Evolutionary conservation across 2,113 vertebrate genomes (phyloP).

Genomic region (Astatotilapia flaviijosephi): DNA sequence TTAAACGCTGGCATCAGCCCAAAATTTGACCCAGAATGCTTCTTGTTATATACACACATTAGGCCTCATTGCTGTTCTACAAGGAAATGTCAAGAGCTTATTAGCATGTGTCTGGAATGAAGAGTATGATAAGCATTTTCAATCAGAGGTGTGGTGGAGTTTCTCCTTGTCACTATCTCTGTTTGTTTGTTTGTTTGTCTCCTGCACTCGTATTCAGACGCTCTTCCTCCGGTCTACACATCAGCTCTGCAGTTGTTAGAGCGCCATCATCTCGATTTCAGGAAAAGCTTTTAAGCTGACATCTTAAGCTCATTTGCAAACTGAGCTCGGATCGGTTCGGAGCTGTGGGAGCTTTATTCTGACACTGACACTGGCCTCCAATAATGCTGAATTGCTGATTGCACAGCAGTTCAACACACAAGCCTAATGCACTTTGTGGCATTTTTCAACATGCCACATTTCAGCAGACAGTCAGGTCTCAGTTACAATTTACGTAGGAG

Average conservation of each 20-base stretch:
- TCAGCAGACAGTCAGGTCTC: background rate
- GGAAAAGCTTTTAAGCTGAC: constrained; percentile 67
- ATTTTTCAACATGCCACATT: background rate
- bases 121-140: background rate
- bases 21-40: background rate
- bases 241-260: constrained; percentile 15
- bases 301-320: constrained; percentile 68
- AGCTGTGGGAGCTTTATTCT: constrained; percentile 45
- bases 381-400: constrained; percentile 49
- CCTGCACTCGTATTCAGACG: background rate
- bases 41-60: background rate
- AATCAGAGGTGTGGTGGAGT: background rate
- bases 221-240: background rate
- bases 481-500: background rate
- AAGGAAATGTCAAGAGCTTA: background rate
- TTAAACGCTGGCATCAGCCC: background rate
- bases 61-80: background rate
- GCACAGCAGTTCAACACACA: constrained; percentile 9
- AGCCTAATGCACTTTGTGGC: background rate
- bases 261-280: constrained; percentile 56
- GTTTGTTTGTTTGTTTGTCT: constrained; percentile 8
- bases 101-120: constrained; percentile 13
- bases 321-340: constrained; percentile 41
- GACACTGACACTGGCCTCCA: constrained; percentile 50
- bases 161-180: background rate